Conservation (phyloP, 2,888 invertebrate genomes). For the Isotomurus palustris region DNA sequence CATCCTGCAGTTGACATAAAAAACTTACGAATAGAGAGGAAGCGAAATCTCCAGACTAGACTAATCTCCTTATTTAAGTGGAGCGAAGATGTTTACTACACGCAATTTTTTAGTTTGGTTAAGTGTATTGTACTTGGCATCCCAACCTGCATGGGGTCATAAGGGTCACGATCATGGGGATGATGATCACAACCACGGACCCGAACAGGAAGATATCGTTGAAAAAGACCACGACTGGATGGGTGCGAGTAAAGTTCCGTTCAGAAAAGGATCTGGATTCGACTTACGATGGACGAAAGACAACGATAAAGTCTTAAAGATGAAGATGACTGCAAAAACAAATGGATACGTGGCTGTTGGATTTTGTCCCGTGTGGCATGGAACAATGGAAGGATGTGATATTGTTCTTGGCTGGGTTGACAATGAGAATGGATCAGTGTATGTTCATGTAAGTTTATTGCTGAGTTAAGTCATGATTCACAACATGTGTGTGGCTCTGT, state of each 20-base stretch:
- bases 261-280: conserved; percentile 31
- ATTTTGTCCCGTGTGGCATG: conserved; percentile 40
- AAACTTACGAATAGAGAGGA: too few relatives aligned
- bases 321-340: conserved; percentile 39
- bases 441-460: conserved; percentile 16
- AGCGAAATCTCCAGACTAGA: too few relatives aligned
- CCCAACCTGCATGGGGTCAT: conserved; percentile 14
- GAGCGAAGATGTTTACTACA: too few relatives aligned
- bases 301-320: conserved; percentile 21
- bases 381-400: conserved; percentile 41
- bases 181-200: not conserved
- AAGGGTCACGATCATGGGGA: conserved; percentile 26
- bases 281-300: conserved; percentile 35
- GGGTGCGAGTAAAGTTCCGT: conserved; percentile 5
- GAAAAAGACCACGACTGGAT: conserved; percentile 7
- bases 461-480: not conserved
- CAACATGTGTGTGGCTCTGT: too few relatives aligned
- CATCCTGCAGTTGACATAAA: too few relatives aligned
- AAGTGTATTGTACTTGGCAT: too few relatives aligned
- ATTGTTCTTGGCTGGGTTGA: conserved; percentile 42
- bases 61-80: too few relatives aligned
- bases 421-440: conserved; percentile 19
- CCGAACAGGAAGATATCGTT: not conserved
- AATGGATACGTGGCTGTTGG: conserved; percentile 39
- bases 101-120: too few relatives aligned